phyloP scores from a whole-genome alignment of 2,113 vertebrate species.

The Sturnira hondurensis region DNA sequence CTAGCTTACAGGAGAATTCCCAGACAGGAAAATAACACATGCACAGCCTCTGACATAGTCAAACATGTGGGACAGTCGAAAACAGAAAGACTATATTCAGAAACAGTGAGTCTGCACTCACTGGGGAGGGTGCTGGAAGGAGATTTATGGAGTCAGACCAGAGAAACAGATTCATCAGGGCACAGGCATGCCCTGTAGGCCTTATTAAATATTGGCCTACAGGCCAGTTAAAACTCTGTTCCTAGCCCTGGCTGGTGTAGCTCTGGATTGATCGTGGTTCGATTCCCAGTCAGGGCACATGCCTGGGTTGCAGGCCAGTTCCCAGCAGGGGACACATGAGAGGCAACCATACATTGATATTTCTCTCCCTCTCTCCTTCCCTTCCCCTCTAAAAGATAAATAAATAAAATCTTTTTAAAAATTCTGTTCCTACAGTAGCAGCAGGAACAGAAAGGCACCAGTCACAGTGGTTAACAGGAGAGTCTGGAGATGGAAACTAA shows the following conservation, averaged over 20 bases:
- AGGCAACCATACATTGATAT: no score
- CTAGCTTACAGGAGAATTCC: neutral
- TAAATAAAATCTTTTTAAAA: no score
- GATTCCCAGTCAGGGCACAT: no score
- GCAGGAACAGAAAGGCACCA: rapidly evolving
- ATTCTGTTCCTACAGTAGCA: no score
- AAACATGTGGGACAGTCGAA: neutral
- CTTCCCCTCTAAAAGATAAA: no score
- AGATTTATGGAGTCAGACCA: neutral
- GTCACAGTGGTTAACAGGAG: neutral
- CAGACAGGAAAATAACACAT: neutral
- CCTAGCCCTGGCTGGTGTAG: no score
- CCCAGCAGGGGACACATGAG: no score
- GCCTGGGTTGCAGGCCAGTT: no score
- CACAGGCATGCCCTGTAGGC: rapidly evolving
- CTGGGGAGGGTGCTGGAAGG: neutral
- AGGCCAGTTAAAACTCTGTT: no score
- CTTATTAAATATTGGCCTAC: neutral
- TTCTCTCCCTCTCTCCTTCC: no score
- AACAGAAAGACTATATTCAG: no score
- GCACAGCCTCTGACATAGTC: neutral
- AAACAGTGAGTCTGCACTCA: neutral
- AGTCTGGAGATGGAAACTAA: neutral
- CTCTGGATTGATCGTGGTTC: no score
- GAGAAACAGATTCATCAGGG: neutral